Evolutionary conservation across 1,140 invertebrate species (phyloP), one percentile per base, ranked within the genome.

Genomic region (Drosophila lini): DNA sequence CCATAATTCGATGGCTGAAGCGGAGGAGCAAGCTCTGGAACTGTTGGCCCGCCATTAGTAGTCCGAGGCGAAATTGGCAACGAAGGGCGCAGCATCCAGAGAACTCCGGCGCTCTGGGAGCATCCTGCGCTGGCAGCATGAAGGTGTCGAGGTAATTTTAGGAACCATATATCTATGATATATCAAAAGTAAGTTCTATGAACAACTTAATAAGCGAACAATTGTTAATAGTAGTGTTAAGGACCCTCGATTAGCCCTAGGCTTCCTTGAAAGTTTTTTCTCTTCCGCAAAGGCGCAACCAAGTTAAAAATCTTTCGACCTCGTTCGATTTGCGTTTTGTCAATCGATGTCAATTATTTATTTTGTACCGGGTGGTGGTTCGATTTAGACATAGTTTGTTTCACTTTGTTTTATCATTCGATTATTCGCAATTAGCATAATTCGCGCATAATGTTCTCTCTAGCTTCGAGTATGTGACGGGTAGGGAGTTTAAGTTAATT

Each of bases 131-230:
- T 65, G 50, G 63, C 80, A 92, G 93, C 93, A 94, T 93, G 83
- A 90, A 89, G 76, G 76, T 83, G 93, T 93, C 93, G 93, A 94
- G 94, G 95, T 95, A 95, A 96, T 95, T 95, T 96, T 95, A 95
- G 95, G 96, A 96, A 89, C 96, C 96, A 97, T 97, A 97, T 97
- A 97, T 97, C 96, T 97, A 97, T 97, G 96, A 97, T 97, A 97
- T 97, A 97, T 97, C 95, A 95, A 93, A 93, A 93, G 96, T 97
- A 97, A 96, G 96, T 97, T 97, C 96, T 96, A 96, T 97, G 96
- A 97, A 97, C 96, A 94, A 94, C 90, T 90, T 75, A 85, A 80
- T 67, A 82, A 90, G 74, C 81, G 67, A 90, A 79, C 70, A 86
- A 59, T 67, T 80, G 82, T 74, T 76, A 80, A 61, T 38, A 68